These are phyloP conservation scores for Monopis laevigella DNA, from an alignment of 2,888 invertebrate species.

Conservation along the genomic window DNA sequence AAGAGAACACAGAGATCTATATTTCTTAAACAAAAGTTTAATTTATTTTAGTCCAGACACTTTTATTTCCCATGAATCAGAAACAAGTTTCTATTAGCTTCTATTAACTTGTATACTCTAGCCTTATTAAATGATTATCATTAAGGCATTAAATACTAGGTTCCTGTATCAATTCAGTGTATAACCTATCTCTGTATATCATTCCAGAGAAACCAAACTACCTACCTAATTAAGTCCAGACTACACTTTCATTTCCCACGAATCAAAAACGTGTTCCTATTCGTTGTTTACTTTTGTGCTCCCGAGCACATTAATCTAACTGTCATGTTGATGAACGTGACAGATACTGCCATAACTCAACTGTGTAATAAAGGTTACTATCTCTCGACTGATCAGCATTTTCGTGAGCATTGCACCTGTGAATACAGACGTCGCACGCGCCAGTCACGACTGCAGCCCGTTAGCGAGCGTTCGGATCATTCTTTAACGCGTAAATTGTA, in stretches of 20 bases:
- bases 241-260: conserved; percentile 7
- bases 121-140: no score
- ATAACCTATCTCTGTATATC: no score
- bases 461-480: conserved; percentile 19
- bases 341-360: conserved; percentile 18
- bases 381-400: conserved; percentile 29
- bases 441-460: conserved; percentile 29
- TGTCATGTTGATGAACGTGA: conserved; percentile 28
- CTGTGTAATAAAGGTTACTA: conserved; percentile 27
- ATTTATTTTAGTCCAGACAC: no score
- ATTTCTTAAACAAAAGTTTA: no score
- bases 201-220: no score
- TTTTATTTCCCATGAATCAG: no score
- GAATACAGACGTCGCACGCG: conserved; percentile 35
- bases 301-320: conserved; percentile 26
- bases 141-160: no score
- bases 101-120: no score
- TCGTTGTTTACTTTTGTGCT: conserved; percentile 12
- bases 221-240: not conserved
- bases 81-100: no score
- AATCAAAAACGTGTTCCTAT: conserved; percentile 4
- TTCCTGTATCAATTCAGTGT: no score
- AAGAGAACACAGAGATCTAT: no score
- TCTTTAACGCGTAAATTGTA: no score
- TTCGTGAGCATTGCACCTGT: conserved; percentile 33